Conservation (phyloP, 2,113 vertebrate species). For the Hucho hucho region DNA sequence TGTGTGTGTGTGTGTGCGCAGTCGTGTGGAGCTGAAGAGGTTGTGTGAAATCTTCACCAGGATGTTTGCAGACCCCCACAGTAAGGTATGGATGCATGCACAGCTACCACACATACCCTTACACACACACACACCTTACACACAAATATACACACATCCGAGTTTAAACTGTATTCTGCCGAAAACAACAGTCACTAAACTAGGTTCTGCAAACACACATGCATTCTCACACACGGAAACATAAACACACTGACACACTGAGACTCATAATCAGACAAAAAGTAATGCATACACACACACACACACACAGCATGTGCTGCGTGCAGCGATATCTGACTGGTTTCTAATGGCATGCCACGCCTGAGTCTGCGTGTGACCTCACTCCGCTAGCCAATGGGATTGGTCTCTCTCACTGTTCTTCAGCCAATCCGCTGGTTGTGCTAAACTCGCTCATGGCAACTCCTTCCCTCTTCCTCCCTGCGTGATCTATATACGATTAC, state of each 20-base stretch:
- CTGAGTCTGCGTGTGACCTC: slow-evolving; percentile 56
- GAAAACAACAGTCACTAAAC: slow-evolving; percentile 22
- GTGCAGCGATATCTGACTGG: slow-evolving; percentile 40
- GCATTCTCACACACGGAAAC: slow-evolving; percentile 3
- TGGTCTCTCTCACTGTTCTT: slow-evolving; percentile 48
- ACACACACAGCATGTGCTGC: slow-evolving; percentile 62
- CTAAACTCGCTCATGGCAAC: slow-evolving; percentile 37
- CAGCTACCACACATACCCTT: slow-evolving; percentile 12
- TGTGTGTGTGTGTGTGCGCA: slow-evolving; percentile 47
- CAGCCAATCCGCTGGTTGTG: slow-evolving; percentile 32
- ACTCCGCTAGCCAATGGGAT: slow-evolving; percentile 44
- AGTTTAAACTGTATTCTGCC: slow-evolving; percentile 72
- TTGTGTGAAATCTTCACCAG: slow-evolving; percentile 98
- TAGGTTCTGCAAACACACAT: background rate
- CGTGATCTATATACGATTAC: slow-evolving; percentile 34
- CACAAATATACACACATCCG: slow-evolving; percentile 7
- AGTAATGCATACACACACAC: slow-evolving; percentile 22
- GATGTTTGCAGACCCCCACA: slow-evolving; percentile 99
- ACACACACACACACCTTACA: background rate
- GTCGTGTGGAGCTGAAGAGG: slow-evolving; percentile 96
- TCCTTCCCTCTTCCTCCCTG: slow-evolving; percentile 20
- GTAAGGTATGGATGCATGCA: slow-evolving; percentile 86
- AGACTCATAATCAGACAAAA: slow-evolving; percentile 4
- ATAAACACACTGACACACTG: background rate
- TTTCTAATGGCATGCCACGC: slow-evolving; percentile 68